Evolutionary conservation across 1,140 invertebrate genomes (phyloP).

Genomic region (Eubasilissa regina): DNA sequence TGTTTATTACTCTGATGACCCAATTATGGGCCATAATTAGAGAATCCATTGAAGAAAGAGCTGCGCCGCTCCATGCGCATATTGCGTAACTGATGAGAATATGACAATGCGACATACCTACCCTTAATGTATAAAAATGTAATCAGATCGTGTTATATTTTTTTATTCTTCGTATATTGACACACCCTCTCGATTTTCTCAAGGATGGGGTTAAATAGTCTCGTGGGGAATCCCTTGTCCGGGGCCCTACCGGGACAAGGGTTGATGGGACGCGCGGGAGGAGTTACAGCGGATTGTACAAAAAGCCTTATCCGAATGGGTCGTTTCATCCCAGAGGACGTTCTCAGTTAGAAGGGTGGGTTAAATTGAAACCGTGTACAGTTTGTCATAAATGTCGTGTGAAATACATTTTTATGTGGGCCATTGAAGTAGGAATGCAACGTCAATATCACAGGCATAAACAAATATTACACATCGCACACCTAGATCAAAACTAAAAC

Average conservation of each 20-base stretch:
- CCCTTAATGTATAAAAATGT: too few species aligned
- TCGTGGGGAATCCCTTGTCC: constrained; percentile 12
- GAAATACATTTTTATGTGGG: not conserved
- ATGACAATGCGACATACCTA: too few species aligned
- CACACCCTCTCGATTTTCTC: constrained; percentile 11
- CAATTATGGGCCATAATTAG: too few species aligned
- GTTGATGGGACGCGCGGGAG: constrained; percentile 24
- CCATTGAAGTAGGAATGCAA: too few species aligned
- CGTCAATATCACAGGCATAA: too few species aligned
- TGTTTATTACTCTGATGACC: too few species aligned
- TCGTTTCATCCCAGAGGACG: constrained; percentile 1
- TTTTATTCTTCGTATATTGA: not conserved
- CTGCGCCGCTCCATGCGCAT: too few species aligned
- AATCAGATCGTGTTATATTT: too few species aligned
- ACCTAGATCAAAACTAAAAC: too few species aligned
- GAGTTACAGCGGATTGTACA: constrained; percentile 34
- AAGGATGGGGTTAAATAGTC: constrained; percentile 15
- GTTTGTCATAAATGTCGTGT: constrained; percentile 31
- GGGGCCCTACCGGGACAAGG: constrained; percentile 7
- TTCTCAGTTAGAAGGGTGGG: not conserved
- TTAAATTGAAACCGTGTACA: constrained; percentile 31
- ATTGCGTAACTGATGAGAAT: too few species aligned
- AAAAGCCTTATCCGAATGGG: constrained; percentile 31
- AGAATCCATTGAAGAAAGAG: too few species aligned
- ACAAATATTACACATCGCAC: too few species aligned